Base-by-base conservation (phyloP, 1,140 invertebrate genomes). In the Spodoptera litura region DNA sequence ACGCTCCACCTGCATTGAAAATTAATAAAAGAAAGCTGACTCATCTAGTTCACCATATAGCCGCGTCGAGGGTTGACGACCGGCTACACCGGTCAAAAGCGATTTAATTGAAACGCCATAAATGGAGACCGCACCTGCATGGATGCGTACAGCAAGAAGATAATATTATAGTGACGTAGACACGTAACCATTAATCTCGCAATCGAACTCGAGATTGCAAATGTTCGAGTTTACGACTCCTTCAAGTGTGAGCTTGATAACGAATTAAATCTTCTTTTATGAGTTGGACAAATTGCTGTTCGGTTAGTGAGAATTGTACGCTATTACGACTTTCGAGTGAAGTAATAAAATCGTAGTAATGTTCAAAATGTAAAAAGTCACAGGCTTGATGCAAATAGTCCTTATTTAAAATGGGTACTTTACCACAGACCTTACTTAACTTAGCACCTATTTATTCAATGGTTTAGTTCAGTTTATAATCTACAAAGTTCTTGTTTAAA, bases 71-170 rank as follows among this genome's bases (percentile, higher is more conserved):
- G 91, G 89, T 89, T 89, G 89, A 91, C 84, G 90, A 91, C 91
- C 90, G 83, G 73, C 81, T 85, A 78, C 85, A 83, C 88, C 88
- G 88, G 86, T 90, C 87, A 91, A 89, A 93, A 87, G 86, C 85
- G 86, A 93, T 91, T 93, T 93, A 93, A 91, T 93, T 91, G 91
- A 91, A 91, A 84, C 87, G 80, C 90, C 88, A 90, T 91, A 91
- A 91, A 88, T 82, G 87, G 91, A 81, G 78, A 72, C 80, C 82
- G 85, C 91, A 91, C 90, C 88, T 90, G 88, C 87, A 78, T 80
- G 74, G 35, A 81, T 76, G 78, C 74, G 61, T 66, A 70, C 75
- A 76, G 62, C 61, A 76, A 83, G 61, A 80, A 70, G 56, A 76
- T 81, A 82, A 83, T 81, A 44, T 44, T 44, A 83, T 82, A 78